Conservation (phyloP, 2,888 invertebrate species). For the Octodonta nipae region DNA sequence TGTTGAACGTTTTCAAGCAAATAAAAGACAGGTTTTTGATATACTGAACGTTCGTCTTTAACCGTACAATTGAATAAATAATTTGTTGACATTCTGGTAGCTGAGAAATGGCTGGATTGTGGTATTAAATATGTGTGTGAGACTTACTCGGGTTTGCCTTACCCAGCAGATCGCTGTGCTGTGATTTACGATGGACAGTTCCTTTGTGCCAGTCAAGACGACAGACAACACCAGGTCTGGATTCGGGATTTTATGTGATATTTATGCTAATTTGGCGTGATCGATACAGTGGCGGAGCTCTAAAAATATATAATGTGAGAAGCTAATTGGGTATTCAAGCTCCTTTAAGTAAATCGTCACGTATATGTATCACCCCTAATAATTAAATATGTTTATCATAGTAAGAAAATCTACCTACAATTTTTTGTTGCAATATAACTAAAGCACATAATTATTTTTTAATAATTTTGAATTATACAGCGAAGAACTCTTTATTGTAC, state of each 20-base stretch:
- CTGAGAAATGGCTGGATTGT: conserved; percentile 15
- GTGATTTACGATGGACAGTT: conserved; percentile 35
- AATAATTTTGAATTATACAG: no score
- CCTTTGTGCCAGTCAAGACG: conserved; percentile 36
- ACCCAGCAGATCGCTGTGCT: conserved; percentile 19
- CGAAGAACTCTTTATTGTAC: no score
- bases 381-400: no score
- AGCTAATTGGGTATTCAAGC: no score
- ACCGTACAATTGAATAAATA: conserved; percentile 16
- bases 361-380: no score
- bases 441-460: no score
- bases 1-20: no score
- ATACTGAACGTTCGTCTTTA: conserved; percentile 12
- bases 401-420: no score
- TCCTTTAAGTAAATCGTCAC: no score
- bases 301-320: no score
- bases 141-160: conserved; percentile 8
- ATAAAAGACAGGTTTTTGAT: no score
- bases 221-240: conserved; percentile 17
- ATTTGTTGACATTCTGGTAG: conserved; percentile 17
- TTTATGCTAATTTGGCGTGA: conserved; percentile 36
- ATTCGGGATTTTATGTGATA: conserved; percentile 34
- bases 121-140: conserved; percentile 3
- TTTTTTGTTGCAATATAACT: no score
- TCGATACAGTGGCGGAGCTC: conserved; percentile 17